Base-by-base conservation (phyloP, 2,797 vertebrate species). In the Falco biarmicus region DNA sequence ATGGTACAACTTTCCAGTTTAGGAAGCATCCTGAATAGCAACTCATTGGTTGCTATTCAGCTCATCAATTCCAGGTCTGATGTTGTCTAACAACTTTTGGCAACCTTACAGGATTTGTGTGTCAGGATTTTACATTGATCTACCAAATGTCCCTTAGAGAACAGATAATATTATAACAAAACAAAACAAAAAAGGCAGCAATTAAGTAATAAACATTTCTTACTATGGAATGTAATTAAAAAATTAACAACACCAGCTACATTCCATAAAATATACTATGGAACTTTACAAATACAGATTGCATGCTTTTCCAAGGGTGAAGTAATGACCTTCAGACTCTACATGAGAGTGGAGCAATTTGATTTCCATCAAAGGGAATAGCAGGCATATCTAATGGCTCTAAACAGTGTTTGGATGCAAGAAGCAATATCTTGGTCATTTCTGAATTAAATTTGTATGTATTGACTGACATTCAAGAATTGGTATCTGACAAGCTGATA, bases 311-410 rank as follows among this genome's bases (percentile, higher is more conserved):
- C 60, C 25, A 37, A 22, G 28, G n/a, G 59, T 76, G 81, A 21
- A 66, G 12, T 54, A 61, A 61, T 64, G 53, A 93, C 50, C 63
- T 91, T 68, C 84, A 90, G 59, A 47, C 6, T 84, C 15, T 70
- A 3, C 25, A 7, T 1, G 15, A 39, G 14, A 74, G 28, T 74
- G 34, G 26, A 86, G 25, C 34, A 84, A 61, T 90, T 43, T 84
- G 68, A 90, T 91, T 91, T 95, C 70, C 74, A 88, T 85, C 60
- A 71, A 71, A 95, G 75, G 66, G 28, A 95, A 88, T 3, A 79
- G 29, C 12, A 91, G 69, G 64, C 43, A 26, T 77, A 88, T 60
- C 34, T 94, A 93, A 83, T 75, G 65, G 22, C 25, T 91, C 89
- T 89, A 71, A 92, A 63, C 45, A 61, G 18, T 11, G 28, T 91